Conservation (phyloP, 2,888 invertebrate species). For the Syrphus vitripennis region DNA sequence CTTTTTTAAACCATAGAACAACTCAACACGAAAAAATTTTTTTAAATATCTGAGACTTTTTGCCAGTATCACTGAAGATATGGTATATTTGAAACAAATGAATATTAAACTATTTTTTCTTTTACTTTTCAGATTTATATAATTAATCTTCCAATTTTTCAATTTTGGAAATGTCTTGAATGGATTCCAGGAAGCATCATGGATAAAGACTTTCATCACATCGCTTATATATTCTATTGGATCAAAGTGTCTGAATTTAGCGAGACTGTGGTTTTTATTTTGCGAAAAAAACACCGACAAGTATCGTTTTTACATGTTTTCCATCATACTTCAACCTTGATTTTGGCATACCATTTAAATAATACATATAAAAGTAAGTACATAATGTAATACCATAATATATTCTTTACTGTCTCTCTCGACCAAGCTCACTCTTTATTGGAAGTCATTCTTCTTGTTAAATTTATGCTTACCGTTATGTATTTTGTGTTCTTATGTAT, state of each 20-base stretch:
- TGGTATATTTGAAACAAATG: too few relatives aligned
- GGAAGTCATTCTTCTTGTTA: too few relatives aligned
- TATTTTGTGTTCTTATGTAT: too few relatives aligned
- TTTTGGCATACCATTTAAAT: slow-evolving; percentile 83
- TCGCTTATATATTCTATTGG: slow-evolving; percentile 85
- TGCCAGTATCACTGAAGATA: too few relatives aligned
- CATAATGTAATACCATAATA: too few relatives aligned
- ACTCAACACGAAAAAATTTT: too few relatives aligned
- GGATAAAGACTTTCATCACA: slow-evolving; percentile 73
- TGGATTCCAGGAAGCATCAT: slow-evolving; percentile 57
- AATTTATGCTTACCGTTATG: too few relatives aligned
- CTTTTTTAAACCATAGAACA: too few relatives aligned
- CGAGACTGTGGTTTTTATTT: slow-evolving; percentile 88
- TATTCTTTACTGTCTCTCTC: too few relatives aligned
- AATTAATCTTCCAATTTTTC: slow-evolving; percentile 66
- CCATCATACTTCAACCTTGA: slow-evolving; percentile 85
- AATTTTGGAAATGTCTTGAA: slow-evolving; percentile 74
- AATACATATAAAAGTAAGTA: slow-evolving; percentile 86
- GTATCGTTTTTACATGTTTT: slow-evolving; percentile 88
- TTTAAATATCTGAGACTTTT: too few relatives aligned
- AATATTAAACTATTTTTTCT: too few relatives aligned
- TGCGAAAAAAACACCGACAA: slow-evolving; percentile 88
- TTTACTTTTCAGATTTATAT: slow-evolving; percentile 73
- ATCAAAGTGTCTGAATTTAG: slow-evolving; percentile 86
- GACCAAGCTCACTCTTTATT: too few relatives aligned